A percentile compares a stretch with the other conserved stretches of the same genome.
phyloP scores from a whole-genome alignment of 2,797 vertebrate genomes.

The Adrianichthys oophorus region DNA sequence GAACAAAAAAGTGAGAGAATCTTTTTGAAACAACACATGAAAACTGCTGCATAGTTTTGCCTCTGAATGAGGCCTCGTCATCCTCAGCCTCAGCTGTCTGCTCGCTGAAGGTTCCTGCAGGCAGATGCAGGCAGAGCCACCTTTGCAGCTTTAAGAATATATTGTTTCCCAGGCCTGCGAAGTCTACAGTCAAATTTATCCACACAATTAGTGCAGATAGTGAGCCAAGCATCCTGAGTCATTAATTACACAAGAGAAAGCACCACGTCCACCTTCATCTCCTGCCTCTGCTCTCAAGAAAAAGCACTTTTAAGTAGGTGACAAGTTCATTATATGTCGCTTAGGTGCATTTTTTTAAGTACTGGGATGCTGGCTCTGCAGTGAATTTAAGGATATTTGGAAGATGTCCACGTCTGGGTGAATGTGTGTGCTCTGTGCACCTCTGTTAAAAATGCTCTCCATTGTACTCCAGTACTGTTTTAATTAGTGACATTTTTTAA shows the following conservation, averaged over 20 bases:
- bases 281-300: constrained; percentile 48
- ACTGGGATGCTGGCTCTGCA: constrained; percentile 47
- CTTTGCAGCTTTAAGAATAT: constrained; percentile 80
- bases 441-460: constrained; percentile 24
- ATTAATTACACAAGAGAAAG: constrained; percentile 75
- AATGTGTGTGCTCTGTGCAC: constrained; percentile 51
- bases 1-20: background rate
- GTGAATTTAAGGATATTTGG: constrained; percentile 46
- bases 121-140: constrained; percentile 53
- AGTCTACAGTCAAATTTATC: constrained; percentile 78
- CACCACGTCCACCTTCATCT: constrained; percentile 65
- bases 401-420: constrained; percentile 51
- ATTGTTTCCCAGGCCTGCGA: constrained; percentile 77
- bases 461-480: background rate
- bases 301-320: constrained; percentile 70
- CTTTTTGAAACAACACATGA: too few relatives aligned
- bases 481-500: background rate
- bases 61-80: constrained; percentile 4
- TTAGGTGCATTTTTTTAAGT: constrained; percentile 64
- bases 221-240: constrained; percentile 75
- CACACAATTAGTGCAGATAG: constrained; percentile 68
- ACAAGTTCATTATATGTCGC: constrained; percentile 80
- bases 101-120: constrained; percentile 49
- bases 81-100: constrained; percentile 21
- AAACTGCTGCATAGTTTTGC: too few relatives aligned